Conservation (phyloP, 2,113 vertebrate species). For the Perccottus glenii region DNA sequence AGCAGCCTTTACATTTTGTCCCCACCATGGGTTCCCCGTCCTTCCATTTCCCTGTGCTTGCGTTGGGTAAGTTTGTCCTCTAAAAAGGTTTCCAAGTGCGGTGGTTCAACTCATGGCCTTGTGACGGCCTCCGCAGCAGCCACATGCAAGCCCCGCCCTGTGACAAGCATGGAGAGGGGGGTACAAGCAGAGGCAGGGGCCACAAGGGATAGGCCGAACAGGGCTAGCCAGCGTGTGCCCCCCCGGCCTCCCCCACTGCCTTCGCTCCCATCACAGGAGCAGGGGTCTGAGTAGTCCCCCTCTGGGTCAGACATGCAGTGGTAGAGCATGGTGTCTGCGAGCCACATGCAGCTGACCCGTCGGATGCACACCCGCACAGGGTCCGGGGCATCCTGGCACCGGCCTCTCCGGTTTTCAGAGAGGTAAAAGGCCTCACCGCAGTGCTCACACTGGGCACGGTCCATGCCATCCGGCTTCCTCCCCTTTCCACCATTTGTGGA, state of each 20-base stretch:
- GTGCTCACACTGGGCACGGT: conserved; percentile 90
- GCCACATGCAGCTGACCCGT: conserved; percentile 97
- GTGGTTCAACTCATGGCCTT: conserved; percentile 87
- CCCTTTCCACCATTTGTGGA: conserved; percentile 79
- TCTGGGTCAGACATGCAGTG: conserved; percentile 99
- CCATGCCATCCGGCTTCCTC: conserved; percentile 82
- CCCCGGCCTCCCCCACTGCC: conserved; percentile 82
- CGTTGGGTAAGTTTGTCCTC: conserved; percentile 51
- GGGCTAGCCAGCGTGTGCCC: conserved; percentile 95
- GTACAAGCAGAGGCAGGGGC: conserved; percentile 99
- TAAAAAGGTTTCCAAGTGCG: conserved; percentile 15
- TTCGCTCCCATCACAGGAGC: conserved; percentile 93
- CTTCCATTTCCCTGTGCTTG: conserved; percentile 68
- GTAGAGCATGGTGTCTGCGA: conserved; percentile 97
- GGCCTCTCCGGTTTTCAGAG: conserved; percentile 89
- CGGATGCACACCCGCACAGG: conserved; percentile 88
- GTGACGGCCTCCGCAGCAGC: conserved; percentile 97
- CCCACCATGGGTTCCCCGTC: conserved; percentile 42
- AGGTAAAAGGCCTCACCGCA: conserved; percentile 94
- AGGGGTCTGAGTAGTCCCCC: conserved; percentile 97
- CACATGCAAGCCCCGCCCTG: conserved; percentile 89
- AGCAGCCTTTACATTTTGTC: conserved; percentile 42
- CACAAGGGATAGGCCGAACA: conserved; percentile 91
- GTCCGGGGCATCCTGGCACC: conserved; percentile 95
- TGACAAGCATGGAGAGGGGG: conserved; percentile 95